Evolutionary conservation across 2,797 vertebrate genomes (phyloP).

Genomic region (Alcedo atthis): DNA sequence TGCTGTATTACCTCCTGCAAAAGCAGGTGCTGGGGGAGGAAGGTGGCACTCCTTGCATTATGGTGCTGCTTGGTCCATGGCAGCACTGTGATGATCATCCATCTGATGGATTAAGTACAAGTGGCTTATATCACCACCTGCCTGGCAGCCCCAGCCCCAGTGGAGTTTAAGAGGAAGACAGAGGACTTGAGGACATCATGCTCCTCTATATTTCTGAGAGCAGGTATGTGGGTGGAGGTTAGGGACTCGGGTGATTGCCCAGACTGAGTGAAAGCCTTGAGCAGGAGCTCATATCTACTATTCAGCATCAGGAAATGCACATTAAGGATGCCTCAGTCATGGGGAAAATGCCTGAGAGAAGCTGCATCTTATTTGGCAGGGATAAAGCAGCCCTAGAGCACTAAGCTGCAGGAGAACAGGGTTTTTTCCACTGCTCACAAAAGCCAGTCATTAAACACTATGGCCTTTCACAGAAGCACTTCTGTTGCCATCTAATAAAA

Average conservation of each 20-base stretch:
- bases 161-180: neutral
- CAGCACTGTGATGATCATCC: fast-evolving
- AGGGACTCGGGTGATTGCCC: fast-evolving
- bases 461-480: neutral
- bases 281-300: neutral
- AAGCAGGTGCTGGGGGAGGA: neutral
- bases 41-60: fast-evolving
- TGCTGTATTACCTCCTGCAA: neutral
- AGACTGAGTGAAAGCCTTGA: neutral
- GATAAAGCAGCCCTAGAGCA: conserved; percentile 10
- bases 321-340: neutral
- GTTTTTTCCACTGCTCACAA: conserved; percentile 43
- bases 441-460: neutral
- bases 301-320: neutral
- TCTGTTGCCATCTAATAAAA: neutral
- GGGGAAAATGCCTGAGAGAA: neutral
- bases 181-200: neutral
- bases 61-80: neutral
- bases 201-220: neutral
- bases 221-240: neutral
- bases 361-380: neutral
- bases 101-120: neutral
- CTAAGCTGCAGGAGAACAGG: conserved; percentile 6
- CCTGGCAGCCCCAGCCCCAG: neutral
- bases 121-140: neutral